Evolutionary conservation across 1,140 invertebrate species (phyloP).

Genomic region (Agrilus planipennis): DNA sequence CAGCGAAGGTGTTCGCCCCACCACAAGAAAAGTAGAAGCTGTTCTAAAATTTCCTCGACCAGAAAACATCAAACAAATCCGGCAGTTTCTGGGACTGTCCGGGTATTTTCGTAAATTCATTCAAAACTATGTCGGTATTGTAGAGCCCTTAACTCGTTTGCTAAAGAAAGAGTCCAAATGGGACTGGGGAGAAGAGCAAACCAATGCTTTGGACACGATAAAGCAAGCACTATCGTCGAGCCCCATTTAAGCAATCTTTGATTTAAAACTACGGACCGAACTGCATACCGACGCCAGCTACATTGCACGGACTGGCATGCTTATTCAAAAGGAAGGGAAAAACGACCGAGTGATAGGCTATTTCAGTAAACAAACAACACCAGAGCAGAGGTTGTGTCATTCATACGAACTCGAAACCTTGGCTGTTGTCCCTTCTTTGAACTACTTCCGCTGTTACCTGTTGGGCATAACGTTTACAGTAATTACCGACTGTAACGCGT

Average conservation of each 20-base stretch:
- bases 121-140: background rate
- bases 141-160: slow-evolving; percentile 10
- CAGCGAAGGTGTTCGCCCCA: slow-evolving; percentile 13
- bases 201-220: background rate
- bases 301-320: slow-evolving; percentile 9
- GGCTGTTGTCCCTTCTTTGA: slow-evolving; percentile 11
- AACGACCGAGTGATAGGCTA: too few relatives aligned
- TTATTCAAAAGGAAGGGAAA: slow-evolving; percentile 10
- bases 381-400: background rate
- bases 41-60: slow-evolving; percentile 21
- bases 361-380: too few relatives aligned
- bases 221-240: background rate
- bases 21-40: slow-evolving; percentile 12
- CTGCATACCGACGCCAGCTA: slow-evolving; percentile 2
- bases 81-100: background rate
- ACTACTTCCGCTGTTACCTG: slow-evolving; percentile 20
- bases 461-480: slow-evolving; percentile 15
- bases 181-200: background rate
- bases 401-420: slow-evolving; percentile 20
- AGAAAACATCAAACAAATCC: slow-evolving; percentile 10
- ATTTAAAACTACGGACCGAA: background rate
- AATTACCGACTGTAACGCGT: slow-evolving; percentile 21
- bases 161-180: slow-evolving; percentile 1
- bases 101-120: background rate
- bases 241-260: background rate